phyloP scores from a whole-genome alignment of 2,888 invertebrate genomes.

The Stratiomys singularior region DNA sequence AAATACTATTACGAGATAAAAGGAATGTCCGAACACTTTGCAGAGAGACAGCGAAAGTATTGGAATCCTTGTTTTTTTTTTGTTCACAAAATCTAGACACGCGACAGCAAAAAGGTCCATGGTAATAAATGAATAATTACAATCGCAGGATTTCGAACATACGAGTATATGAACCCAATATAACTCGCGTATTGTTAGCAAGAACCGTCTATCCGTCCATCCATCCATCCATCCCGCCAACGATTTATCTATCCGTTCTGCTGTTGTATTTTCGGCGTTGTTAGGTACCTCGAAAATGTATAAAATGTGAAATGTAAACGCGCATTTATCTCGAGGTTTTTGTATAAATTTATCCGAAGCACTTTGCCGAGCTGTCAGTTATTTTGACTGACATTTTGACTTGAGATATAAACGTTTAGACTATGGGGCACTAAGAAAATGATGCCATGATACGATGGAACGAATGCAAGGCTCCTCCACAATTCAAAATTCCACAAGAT shows the following conservation, averaged over 20 bases:
- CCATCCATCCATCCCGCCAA: conserved; percentile 4
- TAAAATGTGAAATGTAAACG: conserved; percentile 45
- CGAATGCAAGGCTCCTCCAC: conserved; percentile 19
- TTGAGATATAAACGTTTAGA: conserved; percentile 59
- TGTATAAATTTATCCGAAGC: conserved; percentile 56
- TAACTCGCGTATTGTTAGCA: background rate
- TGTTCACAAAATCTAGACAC: too few species aligned
- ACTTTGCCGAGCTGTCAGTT: conserved; percentile 61
- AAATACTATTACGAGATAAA: too few species aligned
- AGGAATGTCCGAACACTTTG: too few species aligned
- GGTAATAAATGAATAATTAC: background rate
- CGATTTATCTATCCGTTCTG: conserved; percentile 17
- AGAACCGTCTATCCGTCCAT: conserved; percentile 9
- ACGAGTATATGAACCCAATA: background rate
- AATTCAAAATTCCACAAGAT: too few species aligned
- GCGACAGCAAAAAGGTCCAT: conserved; percentile 5
- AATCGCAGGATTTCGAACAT: background rate
- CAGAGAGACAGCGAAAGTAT: too few species aligned
- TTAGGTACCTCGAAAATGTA: conserved; percentile 24
- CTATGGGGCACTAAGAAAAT: conserved; percentile 52
- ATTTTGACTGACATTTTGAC: conserved; percentile 64
- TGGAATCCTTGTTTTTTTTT: too few species aligned
- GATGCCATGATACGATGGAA: conserved; percentile 53
- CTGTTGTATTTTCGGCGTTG: conserved; percentile 12
- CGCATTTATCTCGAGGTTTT: conserved; percentile 41